These are phyloP conservation scores for Seriola quinqueradiata DNA, from an alignment of 2,113 vertebrate genomes.

Conservation along the genomic window DNA sequence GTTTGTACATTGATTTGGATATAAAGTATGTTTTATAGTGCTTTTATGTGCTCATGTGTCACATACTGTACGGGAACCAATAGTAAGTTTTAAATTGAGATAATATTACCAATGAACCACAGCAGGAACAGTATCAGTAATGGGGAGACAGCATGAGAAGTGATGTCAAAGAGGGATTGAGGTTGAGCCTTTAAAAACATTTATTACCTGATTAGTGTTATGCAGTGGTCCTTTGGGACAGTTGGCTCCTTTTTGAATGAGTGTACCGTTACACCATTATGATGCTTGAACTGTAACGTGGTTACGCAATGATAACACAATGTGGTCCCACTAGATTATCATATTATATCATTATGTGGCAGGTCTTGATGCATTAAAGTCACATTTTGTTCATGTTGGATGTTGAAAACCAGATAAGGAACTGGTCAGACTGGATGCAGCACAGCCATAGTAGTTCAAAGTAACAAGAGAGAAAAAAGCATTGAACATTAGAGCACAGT, in stretches of 20 bases:
- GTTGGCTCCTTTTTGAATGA: not conserved
- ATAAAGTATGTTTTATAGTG: not conserved
- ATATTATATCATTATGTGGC: not conserved
- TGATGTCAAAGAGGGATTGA: not conserved
- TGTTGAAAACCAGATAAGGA: not conserved
- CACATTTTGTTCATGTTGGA: not conserved
- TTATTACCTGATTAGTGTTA: not conserved
- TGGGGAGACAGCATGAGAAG: not conserved
- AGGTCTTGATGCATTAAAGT: not conserved
- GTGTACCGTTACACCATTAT: not conserved
- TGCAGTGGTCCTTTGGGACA: not conserved
- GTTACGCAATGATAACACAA: not conserved
- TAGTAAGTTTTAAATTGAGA: too few species aligned
- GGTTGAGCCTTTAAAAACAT: not conserved
- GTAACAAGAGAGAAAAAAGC: not conserved
- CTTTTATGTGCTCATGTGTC: not conserved
- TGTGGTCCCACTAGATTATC: not conserved
- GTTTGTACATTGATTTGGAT: not conserved
- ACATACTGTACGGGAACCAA: too few species aligned
- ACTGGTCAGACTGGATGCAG: not conserved
- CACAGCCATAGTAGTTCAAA: not conserved
- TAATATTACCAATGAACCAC: not conserved
- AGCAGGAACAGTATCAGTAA: not conserved
- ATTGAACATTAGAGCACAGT: not conserved
- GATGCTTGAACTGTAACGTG: not conserved